Evolutionary conservation across 2,888 invertebrate genomes (phyloP).

Genomic region (Troides helena): DNA sequence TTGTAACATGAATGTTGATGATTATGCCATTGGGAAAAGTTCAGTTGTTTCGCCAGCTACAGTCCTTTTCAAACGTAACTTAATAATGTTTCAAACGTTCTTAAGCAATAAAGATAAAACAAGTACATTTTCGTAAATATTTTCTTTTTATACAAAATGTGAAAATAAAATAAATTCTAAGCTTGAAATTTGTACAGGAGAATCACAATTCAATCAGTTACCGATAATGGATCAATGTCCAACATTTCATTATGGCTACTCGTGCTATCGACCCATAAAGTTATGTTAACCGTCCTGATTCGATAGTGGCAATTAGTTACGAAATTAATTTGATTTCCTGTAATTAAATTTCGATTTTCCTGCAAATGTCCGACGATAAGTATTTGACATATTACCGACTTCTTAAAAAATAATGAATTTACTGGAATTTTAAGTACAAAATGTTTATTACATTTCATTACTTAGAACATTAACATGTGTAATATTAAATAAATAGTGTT

Average conservation of each 20-base stretch:
- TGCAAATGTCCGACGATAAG: conserved; percentile 28
- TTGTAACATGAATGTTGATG: background rate
- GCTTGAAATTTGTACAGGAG: background rate
- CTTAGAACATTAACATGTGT: no score
- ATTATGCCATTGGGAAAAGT: background rate
- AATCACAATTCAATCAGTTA: conserved; percentile 10
- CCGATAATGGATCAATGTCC: conserved; percentile 44
- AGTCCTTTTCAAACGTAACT: no score
- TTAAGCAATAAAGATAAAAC: no score
- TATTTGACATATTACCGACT: conserved; percentile 7
- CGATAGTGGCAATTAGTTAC: conserved; percentile 49
- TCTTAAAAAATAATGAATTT: conserved; percentile 8
- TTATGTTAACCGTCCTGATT: conserved; percentile 46
- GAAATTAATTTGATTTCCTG: conserved; percentile 53
- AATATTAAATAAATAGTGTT: no score
- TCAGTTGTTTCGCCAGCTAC: no score
- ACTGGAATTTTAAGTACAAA: background rate
- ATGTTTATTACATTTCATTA: background rate
- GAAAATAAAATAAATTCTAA: background rate
- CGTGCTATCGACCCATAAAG: conserved; percentile 40
- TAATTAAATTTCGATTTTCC: conserved; percentile 48
- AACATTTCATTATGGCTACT: conserved; percentile 47
- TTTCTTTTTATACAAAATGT: no score
- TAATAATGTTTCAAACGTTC: no score
- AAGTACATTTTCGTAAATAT: no score